Base-by-base conservation (phyloP, 1,140 invertebrate species). In the Drosophila sulfurigaster region DNA sequence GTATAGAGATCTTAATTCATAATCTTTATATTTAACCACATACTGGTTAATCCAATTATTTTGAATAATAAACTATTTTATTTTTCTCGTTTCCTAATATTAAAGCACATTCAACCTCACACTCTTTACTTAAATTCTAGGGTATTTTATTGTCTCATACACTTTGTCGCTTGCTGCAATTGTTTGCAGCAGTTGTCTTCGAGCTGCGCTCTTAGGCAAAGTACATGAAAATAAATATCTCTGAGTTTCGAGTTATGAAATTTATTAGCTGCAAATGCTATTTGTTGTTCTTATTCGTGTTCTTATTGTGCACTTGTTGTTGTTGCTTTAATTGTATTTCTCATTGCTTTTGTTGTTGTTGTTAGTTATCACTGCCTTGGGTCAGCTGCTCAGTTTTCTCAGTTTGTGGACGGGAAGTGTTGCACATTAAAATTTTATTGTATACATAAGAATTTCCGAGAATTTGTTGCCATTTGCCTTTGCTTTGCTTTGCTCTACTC, bases 371-470 rank as follows among this genome's bases (percentile, higher is more conserved):
- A 51, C 10, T 30, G 52, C n/a, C 45, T 25, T 59, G 64, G 46
- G 64, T 67, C 70, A 59, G 46, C 60, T 28, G 41, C 70, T 65
- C 49, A 13, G 48, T 45, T 30, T 68, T 35, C 58, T 67, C 52
- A 48, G 62, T 13, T 25, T 25, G 30, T 66, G 20, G 69, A 74
- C 65, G 71, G 71, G 71, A 74, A 74, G 71, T 69, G 71, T 74
- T 74, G 71, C 71, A 74, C 65, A 74, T 74, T 74, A 74, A 74
- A 74, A 74, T 69, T 74, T 62, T 74, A 74, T 74, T 74, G 71
- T 69, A 69, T 69, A 74, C 71, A 74, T 38, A 46, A 69, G 65
- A 74, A 74, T 56, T 74, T 74, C 71, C 41, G 43, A 54, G 71
- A 74, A 74, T 74, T 73, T 57, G 51, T 49, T 49, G 65, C 7